These are phyloP conservation scores for Leptinotarsa defecta DNA, from an alignment of 1,140 invertebrate genomes.

Conservation along the genomic window DNA sequence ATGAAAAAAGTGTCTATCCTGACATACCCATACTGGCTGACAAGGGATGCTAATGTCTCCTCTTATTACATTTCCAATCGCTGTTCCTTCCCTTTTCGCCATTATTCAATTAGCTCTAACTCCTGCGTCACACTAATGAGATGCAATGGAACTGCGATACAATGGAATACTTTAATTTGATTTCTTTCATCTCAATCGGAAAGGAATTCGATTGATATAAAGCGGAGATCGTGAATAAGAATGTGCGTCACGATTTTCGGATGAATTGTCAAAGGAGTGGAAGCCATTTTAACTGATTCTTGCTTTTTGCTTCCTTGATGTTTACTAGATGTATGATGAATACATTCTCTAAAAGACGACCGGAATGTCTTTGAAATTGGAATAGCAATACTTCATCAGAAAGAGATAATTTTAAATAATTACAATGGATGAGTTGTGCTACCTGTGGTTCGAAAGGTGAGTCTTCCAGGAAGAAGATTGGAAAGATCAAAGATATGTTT, in stretches of 20 bases:
- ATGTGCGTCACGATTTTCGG: slow-evolving; percentile 9
- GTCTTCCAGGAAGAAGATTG: too few species aligned
- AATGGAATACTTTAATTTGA: slow-evolving; percentile 43
- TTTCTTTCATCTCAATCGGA: slow-evolving; percentile 31
- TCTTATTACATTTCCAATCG: slow-evolving; percentile 39
- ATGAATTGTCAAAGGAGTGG: background rate
- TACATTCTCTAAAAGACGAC: too few species aligned
- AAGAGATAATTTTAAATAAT: too few species aligned
- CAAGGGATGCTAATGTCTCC: slow-evolving; percentile 30
- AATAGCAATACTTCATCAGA: too few species aligned
- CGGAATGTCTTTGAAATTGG: too few species aligned
- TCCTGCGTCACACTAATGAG: slow-evolving; percentile 35
- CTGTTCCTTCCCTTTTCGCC: slow-evolving; percentile 35
- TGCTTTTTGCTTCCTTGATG: too few species aligned
- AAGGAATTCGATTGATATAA: slow-evolving; percentile 26
- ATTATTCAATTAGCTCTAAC: slow-evolving; percentile 42
- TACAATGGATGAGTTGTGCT: too few species aligned
- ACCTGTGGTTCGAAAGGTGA: too few species aligned
- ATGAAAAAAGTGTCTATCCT: too few species aligned
- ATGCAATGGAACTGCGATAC: slow-evolving; percentile 39
- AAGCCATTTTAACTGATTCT: background rate
- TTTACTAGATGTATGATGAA: too few species aligned
- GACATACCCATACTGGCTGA: too few species aligned
- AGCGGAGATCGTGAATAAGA: background rate
- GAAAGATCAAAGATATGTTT: too few species aligned